Percentiles rank a stretch among this genome's conserved stretches.
These are phyloP conservation scores for Misgurnus anguillicaudatus DNA, from an alignment of 2,113 vertebrate species.

Conservation along the genomic window DNA sequence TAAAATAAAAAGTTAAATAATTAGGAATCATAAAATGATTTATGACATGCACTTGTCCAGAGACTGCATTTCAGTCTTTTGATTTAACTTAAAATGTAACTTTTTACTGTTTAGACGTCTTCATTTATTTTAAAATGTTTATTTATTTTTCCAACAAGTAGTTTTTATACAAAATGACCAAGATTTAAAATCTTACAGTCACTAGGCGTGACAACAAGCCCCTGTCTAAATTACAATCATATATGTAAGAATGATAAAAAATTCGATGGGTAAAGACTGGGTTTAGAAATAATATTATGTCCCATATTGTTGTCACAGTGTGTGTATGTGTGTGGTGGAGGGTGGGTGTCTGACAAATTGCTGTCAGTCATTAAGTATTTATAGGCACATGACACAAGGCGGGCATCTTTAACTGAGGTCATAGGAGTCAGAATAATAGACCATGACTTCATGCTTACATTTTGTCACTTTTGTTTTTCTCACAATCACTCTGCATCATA, in stretches of 20 bases:
- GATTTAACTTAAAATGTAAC: too few relatives aligned
- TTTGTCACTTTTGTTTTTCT: conserved; percentile 20
- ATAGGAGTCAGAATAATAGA: not conserved
- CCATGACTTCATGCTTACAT: not conserved
- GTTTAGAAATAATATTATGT: not conserved
- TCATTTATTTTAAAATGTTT: too few relatives aligned
- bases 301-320: not conserved
- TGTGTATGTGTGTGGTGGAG: not conserved
- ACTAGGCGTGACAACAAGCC: not conserved
- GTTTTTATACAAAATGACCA: too few relatives aligned
- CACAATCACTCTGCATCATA: conserved; percentile 15
- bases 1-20: too few relatives aligned
- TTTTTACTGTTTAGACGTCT: too few relatives aligned
- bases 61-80: too few relatives aligned
- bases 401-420: not conserved
- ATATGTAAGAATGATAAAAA: not conserved
- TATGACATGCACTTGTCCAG: too few relatives aligned
- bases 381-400: conserved; percentile 13
- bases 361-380: conserved; percentile 9
- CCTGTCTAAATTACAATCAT: not conserved
- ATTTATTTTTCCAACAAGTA: too few relatives aligned
- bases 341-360: not conserved
- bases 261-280: not conserved
- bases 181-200: too few relatives aligned
- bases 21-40: too few relatives aligned